phyloP scores from a whole-genome alignment of 2,797 vertebrate species.

The Enteromius viviparus region DNA sequence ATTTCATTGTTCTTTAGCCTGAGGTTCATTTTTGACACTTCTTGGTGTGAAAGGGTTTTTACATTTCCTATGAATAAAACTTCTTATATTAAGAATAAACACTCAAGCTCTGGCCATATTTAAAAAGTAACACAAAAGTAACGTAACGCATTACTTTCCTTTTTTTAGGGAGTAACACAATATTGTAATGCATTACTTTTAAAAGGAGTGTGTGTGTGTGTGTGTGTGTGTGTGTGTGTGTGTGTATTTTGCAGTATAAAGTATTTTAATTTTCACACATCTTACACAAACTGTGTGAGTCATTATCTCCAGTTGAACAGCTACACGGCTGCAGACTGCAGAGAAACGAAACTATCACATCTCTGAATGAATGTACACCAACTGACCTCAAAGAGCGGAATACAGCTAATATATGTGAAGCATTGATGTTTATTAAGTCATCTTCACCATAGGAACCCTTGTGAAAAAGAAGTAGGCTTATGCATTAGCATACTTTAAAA shows the following conservation, averaged over 20 bases:
- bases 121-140: no score
- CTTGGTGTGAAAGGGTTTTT: no score
- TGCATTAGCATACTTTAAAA: not conserved
- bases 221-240: not conserved
- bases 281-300: slow-evolving; percentile 1
- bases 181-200: no score
- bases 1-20: no score
- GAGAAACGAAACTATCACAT: not conserved
- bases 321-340: not conserved
- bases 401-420: not conserved
- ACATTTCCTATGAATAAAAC: no score
- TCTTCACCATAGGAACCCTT: not conserved
- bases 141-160: no score
- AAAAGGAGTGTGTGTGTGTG: not conserved
- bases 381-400: not conserved
- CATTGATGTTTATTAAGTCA: not conserved
- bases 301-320: slow-evolving; percentile 7
- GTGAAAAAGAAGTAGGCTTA: not conserved
- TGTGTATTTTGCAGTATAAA: not conserved
- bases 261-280: not conserved
- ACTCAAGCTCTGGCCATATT: no score
- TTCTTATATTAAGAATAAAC: no score
- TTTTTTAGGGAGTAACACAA: no score
- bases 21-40: no score
- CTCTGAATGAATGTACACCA: slow-evolving; percentile 2